Evolutionary conservation across 2,113 vertebrate species (phyloP), one percentile per base, ranked within the genome.

Genomic region (Calidris pygmaea): DNA sequence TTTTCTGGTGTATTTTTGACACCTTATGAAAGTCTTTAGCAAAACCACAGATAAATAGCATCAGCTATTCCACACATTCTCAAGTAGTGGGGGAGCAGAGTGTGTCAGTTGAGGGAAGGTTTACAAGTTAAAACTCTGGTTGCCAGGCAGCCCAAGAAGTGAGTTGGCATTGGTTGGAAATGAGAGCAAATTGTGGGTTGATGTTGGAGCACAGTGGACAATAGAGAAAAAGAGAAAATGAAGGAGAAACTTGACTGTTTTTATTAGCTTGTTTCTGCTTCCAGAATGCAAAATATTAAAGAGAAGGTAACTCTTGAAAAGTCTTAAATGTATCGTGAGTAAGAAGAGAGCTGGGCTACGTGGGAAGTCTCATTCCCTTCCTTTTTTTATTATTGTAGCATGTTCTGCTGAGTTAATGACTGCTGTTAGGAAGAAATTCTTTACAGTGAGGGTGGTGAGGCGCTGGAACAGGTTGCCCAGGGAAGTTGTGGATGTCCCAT

Each of bases 141-240:
- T 97, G 94, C 86, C 84, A 93, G 94, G 93, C 88, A 96, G 93
- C 94, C 81, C 47, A 67, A 93, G 84, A 93, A 96, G 56, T 87
- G 71, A 82, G 89, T 55, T 95, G 90, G 39, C 87, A 92, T 94
- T 72, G 22, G 81, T 94, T 45, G 59, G 71, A 93, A 96, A 81
- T 71, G 55, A 90, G 87, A 94, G 90, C 89, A 94, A 89, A 73
- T 93, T 83, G 66, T 58, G 70, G 77, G 58, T 63, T 95, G 72
- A 29, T 72, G 41, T 85, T 92, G 47, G 59, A 92, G 45, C 43
- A 45, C 59, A 68, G 67, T 67, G 90, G 94, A 84, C 71, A 84
- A 10, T 47, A 18, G 83, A 76, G 68, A 55, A 76, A 50, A 29
- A 60, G 24, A 85, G 62, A 87, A 68, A 62, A 55, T 34, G 20